Evolutionary conservation across 1,140 invertebrate genomes (phyloP).

Genomic region (Camponotus vicinus): DNA sequence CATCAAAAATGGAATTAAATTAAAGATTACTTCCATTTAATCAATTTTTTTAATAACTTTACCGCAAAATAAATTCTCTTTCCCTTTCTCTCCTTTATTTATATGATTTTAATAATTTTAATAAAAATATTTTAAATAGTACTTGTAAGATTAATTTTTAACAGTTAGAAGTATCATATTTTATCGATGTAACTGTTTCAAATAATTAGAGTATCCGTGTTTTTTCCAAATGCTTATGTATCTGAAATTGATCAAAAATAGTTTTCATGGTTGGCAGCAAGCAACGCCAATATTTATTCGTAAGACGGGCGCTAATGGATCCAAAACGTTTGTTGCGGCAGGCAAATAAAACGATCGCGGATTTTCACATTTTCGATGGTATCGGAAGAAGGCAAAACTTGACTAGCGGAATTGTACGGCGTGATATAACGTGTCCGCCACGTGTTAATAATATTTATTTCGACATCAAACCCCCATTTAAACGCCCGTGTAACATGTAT

Average conservation of each 20-base stretch:
- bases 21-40: not conserved
- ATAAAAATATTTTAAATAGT: not conserved
- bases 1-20: not conserved
- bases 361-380: not conserved
- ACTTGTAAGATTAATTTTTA: not conserved
- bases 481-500: conserved; percentile 28
- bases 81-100: not conserved
- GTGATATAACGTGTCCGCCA: conserved; percentile 45
- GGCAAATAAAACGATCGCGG: conserved; percentile 14
- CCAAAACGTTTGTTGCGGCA: conserved; percentile 37
- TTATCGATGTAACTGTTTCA: not conserved
- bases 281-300: conserved; percentile 45
- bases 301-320: conserved; percentile 42
- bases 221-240: not conserved
- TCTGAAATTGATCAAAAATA: conserved; percentile 33
- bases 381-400: not conserved
- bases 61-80: not conserved
- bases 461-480: conserved; percentile 22
- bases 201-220: not conserved
- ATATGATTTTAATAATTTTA: not conserved
- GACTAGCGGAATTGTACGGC: conserved; percentile 26
- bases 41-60: conserved; percentile 2
- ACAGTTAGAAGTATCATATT: not conserved
- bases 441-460: conserved; percentile 63
- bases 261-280: conserved; percentile 26